Percentiles rank a stretch among this genome's conserved stretches.
Evolutionary conservation across 2,797 vertebrate species (phyloP).

Genomic region (Centropyge bicolor): DNA sequence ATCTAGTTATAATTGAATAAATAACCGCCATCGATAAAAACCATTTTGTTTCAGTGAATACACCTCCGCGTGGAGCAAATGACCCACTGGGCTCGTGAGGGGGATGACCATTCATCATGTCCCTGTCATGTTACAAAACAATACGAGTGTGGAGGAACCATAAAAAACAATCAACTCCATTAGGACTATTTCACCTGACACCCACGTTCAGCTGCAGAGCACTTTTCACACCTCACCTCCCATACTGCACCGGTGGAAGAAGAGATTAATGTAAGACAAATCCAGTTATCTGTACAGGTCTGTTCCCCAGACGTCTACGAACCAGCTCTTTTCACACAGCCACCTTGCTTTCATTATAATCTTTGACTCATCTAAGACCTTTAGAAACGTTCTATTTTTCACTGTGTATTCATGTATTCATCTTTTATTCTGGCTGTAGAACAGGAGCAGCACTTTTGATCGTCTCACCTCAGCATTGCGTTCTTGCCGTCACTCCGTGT

Average conservation of each 20-base stretch:
- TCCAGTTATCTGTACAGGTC: constrained; percentile 39
- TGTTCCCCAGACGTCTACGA: constrained; percentile 24
- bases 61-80: constrained; percentile 25
- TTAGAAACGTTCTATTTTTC: constrained; percentile 51
- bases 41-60: constrained; percentile 38
- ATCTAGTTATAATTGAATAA: constrained; percentile 69
- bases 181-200: constrained; percentile 44
- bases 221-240: constrained; percentile 35
- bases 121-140: constrained; percentile 41
- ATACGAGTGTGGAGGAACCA: constrained; percentile 15
- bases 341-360: constrained; percentile 52
- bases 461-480: constrained; percentile 89
- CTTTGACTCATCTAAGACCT: constrained; percentile 48
- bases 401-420: constrained; percentile 22
- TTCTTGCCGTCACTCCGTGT: constrained; percentile 90
- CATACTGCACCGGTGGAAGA: constrained; percentile 33
- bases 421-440: constrained; percentile 9
- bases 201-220: constrained; percentile 26
- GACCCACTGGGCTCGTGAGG: constrained; percentile 17
- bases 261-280: constrained; percentile 58
- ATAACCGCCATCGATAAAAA: constrained; percentile 53
- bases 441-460: constrained; percentile 1
- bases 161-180: constrained; percentile 54
- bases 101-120: constrained; percentile 44
- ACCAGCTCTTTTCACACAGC: constrained; percentile 35